Evolutionary conservation across 2,113 vertebrate species (phyloP).

Genomic region (Scomber scombrus): DNA sequence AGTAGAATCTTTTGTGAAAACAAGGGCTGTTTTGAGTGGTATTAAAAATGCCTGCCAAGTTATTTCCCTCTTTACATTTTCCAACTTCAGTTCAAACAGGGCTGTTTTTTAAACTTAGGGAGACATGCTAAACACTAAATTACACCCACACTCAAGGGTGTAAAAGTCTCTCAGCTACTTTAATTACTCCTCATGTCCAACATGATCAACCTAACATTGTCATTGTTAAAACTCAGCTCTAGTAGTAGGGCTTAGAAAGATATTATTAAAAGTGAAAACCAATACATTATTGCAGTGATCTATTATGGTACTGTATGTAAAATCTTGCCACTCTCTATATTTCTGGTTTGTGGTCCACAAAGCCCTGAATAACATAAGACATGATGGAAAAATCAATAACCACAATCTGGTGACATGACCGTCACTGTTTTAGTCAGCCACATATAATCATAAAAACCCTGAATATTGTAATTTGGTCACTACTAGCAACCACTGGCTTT

Average conservation of each 20-base stretch:
- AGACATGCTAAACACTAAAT: background rate
- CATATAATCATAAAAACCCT: conserved; percentile 1
- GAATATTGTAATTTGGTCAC: background rate
- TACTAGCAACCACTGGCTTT: conserved; percentile 68
- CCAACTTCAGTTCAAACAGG: background rate
- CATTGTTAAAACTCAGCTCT: background rate
- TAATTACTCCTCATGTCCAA: conserved; percentile 1
- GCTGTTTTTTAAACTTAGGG: background rate
- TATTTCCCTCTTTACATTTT: background rate
- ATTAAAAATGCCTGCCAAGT: too few relatives aligned
- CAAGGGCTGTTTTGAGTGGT: too few relatives aligned
- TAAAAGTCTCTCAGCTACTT: background rate
- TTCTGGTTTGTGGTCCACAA: background rate
- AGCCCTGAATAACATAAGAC: background rate
- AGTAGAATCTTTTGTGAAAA: too few relatives aligned
- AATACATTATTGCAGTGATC: background rate
- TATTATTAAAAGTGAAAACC: background rate
- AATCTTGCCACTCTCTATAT: background rate
- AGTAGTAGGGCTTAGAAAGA: background rate
- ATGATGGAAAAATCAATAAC: conserved; percentile 77
- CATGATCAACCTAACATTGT: background rate
- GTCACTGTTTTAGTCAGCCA: conserved; percentile 33
- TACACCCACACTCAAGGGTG: background rate
- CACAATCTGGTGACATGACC: conserved; percentile 76
- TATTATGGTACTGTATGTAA: background rate